A percentile compares a stretch with the other conserved stretches of the same genome.
These are phyloP conservation scores for Coccyzus lansbergi DNA, from an alignment of 2,797 vertebrate genomes.

Conservation along the genomic window DNA sequence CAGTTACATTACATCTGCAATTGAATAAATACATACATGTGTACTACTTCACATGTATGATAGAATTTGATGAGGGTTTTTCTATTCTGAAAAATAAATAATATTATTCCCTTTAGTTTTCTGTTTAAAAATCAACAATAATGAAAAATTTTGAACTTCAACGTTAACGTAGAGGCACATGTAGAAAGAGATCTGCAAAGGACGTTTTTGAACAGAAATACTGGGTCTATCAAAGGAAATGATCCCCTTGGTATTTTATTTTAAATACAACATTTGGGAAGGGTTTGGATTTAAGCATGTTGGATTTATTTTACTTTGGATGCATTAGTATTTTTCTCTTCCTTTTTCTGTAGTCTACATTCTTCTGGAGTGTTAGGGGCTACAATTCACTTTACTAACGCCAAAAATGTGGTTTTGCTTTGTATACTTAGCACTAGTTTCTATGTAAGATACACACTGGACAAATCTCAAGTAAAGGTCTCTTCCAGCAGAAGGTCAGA, in stretches of 20 bases:
- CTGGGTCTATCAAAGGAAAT: neutral
- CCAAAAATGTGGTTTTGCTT: conserved; percentile 46
- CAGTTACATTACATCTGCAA: neutral
- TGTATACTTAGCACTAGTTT: conserved; percentile 60
- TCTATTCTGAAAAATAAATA: neutral
- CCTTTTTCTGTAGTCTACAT: conserved; percentile 41
- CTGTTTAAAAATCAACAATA: neutral
- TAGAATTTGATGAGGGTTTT: neutral
- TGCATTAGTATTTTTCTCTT: neutral
- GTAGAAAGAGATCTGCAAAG: neutral
- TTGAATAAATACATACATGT: neutral
- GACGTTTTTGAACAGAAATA: neutral
- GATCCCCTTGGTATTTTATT: neutral
- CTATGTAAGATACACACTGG: conserved; percentile 48
- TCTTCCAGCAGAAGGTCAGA: conserved; percentile 54
- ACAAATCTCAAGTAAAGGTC: conserved; percentile 55
- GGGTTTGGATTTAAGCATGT: neutral
- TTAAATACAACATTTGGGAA: conserved; percentile 27
- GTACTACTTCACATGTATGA: neutral
- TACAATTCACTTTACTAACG: conserved; percentile 33
- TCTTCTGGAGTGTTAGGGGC: conserved; percentile 39
- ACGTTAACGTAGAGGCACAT: neutral
- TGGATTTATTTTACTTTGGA: neutral
- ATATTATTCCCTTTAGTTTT: neutral
- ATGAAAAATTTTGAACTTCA: neutral